Conservation (phyloP, 2,797 vertebrate genomes). For the Sebastes alutus region DNA sequence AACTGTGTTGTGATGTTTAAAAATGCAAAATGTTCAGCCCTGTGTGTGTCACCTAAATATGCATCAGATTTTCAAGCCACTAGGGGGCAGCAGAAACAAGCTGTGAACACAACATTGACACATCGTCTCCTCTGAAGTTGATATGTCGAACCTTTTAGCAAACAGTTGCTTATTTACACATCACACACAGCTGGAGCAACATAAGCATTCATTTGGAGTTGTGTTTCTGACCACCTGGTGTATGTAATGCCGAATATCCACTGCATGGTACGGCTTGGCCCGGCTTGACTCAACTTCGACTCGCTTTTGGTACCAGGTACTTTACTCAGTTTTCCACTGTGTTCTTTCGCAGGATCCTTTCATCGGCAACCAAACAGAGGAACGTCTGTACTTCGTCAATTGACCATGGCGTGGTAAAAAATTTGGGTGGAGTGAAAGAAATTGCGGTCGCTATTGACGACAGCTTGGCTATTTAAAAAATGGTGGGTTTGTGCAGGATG, state of each 20-base stretch:
- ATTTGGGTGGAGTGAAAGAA: neutral
- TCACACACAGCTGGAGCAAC: neutral
- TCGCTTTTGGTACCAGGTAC: neutral
- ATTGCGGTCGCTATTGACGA: neutral
- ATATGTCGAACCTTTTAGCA: neutral
- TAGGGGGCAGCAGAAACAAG: neutral
- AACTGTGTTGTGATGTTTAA: neutral
- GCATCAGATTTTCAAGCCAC: neutral
- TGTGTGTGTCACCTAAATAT: neutral
- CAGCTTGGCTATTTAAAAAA: neutral
- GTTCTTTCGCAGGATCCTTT: neutral
- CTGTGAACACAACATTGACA: neutral
- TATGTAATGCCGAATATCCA: neutral
- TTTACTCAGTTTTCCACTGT: neutral
- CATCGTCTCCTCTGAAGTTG: neutral
- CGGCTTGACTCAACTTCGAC: neutral
- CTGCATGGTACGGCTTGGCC: neutral
- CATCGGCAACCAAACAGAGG: neutral
- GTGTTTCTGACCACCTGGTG: neutral
- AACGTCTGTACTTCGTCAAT: neutral
- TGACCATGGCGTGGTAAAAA: neutral
- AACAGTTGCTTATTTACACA: neutral
- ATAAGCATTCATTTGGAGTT: neutral
- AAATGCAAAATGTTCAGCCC: neutral
- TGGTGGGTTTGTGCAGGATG: neutral